Percentiles rank a stretch among this genome's conserved stretches.
phyloP scores from a whole-genome alignment of 1,140 invertebrate species.

The Zaprionus tsacasi region DNA sequence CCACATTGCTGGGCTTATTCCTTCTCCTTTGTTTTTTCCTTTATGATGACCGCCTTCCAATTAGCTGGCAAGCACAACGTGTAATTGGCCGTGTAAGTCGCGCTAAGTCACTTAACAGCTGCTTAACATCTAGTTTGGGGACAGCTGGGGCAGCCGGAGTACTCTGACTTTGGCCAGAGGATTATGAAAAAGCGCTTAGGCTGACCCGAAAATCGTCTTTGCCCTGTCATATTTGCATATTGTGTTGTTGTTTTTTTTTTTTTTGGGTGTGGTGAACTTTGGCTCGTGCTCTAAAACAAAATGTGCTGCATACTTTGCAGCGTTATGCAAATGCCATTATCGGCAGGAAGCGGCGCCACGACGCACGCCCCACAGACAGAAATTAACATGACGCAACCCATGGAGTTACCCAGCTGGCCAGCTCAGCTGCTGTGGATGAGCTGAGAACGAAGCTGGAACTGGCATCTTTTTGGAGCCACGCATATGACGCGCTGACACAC shows the following conservation, averaged over 20 bases:
- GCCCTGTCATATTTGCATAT: conserved; percentile 65
- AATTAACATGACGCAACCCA: conserved; percentile 64
- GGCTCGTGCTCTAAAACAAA: conserved; percentile 57
- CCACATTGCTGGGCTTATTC: neutral
- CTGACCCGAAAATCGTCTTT: conserved; percentile 56
- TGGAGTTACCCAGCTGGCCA: conserved; percentile 2
- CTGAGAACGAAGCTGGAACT: neutral
- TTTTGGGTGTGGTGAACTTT: conserved; percentile 62
- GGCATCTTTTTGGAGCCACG: conserved; percentile 51
- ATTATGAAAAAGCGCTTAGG: conserved; percentile 58
- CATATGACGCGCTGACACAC: conserved; percentile 69
- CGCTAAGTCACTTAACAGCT: conserved; percentile 73
- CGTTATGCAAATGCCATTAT: conserved; percentile 74
- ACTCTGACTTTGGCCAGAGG: conserved; percentile 2
- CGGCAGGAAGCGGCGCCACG: conserved; percentile 6
- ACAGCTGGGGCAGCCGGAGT: conserved; percentile 21
- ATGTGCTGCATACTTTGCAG: conserved; percentile 79
- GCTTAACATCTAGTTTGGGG: conserved; percentile 57
- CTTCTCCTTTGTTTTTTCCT: neutral
- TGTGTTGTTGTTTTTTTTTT: conserved; percentile 60
- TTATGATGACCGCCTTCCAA: conserved; percentile 43
- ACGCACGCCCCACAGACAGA: conserved; percentile 66
- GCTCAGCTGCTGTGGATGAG: conserved; percentile 41
- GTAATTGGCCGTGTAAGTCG: conserved; percentile 70
- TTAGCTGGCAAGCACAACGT: conserved; percentile 46